phyloP scores from a whole-genome alignment of 1,140 invertebrate species.

The Harlomillsia oculata region DNA sequence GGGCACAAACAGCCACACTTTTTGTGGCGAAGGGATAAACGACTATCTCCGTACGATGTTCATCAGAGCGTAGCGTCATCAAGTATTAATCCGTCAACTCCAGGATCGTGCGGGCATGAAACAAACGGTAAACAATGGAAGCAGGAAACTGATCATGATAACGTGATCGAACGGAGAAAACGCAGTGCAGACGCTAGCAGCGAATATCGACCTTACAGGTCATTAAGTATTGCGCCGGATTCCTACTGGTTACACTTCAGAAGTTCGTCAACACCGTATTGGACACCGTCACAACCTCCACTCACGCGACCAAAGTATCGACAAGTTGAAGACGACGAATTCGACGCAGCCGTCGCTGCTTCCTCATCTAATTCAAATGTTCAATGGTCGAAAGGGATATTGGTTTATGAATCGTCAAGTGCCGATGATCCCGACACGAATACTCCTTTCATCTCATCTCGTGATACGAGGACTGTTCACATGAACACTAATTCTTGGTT shows the following conservation, averaged over 20 bases:
- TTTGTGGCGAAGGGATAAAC: constrained; percentile 36
- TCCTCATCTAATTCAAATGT: constrained; percentile 1
- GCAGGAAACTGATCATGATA: constrained; percentile 20
- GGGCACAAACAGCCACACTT: constrained; percentile 31
- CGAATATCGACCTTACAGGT: constrained; percentile 18
- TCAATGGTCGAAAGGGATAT: constrained; percentile 19
- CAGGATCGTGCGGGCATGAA: no score
- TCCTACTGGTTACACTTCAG: constrained; percentile 30
- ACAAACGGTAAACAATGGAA: no score
- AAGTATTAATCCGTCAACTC: no score
- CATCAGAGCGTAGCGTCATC: constrained; percentile 6
- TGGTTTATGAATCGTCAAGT: constrained; percentile 18
- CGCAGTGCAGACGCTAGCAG: constrained; percentile 11
- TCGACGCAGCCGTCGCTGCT: not conserved
- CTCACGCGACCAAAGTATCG: no score
- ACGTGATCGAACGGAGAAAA: not conserved
- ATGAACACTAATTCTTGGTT: not conserved
- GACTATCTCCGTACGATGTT: constrained; percentile 39
- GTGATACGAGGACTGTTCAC: not conserved
- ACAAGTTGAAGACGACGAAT: constrained; percentile 11
- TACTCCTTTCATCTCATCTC: no score
- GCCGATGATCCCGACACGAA: not conserved
- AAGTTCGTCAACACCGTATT: constrained; percentile 3
- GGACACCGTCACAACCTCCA: no score
- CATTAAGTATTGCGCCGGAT: constrained; percentile 17